A percentile compares a stretch with the other conserved stretches of the same genome.
Conservation (phyloP, 2,888 invertebrate genomes). For the Bombyx huttoni region DNA sequence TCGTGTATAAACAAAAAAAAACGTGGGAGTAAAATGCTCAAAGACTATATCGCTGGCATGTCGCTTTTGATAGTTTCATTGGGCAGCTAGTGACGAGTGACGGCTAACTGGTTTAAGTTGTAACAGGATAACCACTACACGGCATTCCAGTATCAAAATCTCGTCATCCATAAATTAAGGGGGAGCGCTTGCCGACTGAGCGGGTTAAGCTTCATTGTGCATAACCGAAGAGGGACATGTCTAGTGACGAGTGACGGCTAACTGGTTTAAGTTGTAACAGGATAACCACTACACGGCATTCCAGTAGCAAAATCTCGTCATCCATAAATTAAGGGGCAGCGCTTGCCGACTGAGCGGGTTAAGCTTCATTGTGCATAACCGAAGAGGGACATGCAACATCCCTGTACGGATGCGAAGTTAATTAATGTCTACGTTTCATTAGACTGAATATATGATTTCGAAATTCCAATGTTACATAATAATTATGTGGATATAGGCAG, state of each 20-base stretch:
- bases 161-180: constrained; percentile 56
- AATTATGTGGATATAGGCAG: too few relatives aligned
- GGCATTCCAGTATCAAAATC: constrained; percentile 41
- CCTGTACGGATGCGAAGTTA: constrained; percentile 5
- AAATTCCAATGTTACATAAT: too few relatives aligned
- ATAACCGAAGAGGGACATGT: too few relatives aligned
- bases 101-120: constrained; percentile 16
- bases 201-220: constrained; percentile 49
- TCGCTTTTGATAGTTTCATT: neutral
- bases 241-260: neutral
- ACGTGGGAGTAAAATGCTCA: too few relatives aligned
- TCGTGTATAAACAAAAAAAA: too few relatives aligned
- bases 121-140: constrained; percentile 10
- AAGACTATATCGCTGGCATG: too few relatives aligned
- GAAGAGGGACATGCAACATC: constrained; percentile 32
- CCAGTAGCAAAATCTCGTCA: constrained; percentile 51
- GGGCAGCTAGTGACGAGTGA: neutral
- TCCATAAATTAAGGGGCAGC: constrained; percentile 51
- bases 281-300: constrained; percentile 8
- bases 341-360: constrained; percentile 40
- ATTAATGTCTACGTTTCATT: constrained; percentile 6
- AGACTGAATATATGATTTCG: neutral
- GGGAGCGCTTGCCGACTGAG: constrained; percentile 35
- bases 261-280: constrained; percentile 19
- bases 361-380: constrained; percentile 52